These are phyloP conservation scores for Moxostoma hubbsi DNA, from an alignment of 2,797 vertebrate species.

Conservation along the genomic window DNA sequence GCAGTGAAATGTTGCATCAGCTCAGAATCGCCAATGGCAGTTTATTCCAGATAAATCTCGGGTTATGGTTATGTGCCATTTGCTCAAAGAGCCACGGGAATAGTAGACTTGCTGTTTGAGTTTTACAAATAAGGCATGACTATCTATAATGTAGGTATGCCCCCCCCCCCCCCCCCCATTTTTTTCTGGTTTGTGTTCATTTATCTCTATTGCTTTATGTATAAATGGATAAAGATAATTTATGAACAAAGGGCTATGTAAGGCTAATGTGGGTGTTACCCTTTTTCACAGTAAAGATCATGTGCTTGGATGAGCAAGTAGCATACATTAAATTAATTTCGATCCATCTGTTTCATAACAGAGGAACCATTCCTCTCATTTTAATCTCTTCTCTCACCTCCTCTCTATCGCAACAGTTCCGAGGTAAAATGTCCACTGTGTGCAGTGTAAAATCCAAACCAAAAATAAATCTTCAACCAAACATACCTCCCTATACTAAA, in stretches of 20 bases:
- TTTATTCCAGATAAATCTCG: constrained; percentile 14
- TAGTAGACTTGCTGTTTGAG: constrained; percentile 44
- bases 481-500: too few species aligned
- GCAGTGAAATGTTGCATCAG: constrained; percentile 47
- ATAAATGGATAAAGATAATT: constrained; percentile 11
- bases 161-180: not conserved
- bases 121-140: constrained; percentile 24
- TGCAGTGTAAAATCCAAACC: too few species aligned
- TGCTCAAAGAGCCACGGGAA: constrained; percentile 30
- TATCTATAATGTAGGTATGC: not conserved
- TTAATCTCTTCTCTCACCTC: not conserved
- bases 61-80: constrained; percentile 40
- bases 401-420: not conserved
- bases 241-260: constrained; percentile 28
- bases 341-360: constrained; percentile 34
- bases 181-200: constrained; percentile 30
- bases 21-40: constrained; percentile 32
- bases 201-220: constrained; percentile 32
- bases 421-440: too few species aligned
- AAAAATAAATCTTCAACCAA: too few species aligned
- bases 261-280: constrained; percentile 43
- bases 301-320: constrained; percentile 19
- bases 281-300: constrained; percentile 39
- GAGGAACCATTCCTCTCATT: not conserved
- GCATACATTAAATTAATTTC: constrained; percentile 51